Evolutionary conservation across 2,888 invertebrate genomes (phyloP), one percentile per base, ranked within the genome.

Genomic region (Cyaniris semiargus): DNA sequence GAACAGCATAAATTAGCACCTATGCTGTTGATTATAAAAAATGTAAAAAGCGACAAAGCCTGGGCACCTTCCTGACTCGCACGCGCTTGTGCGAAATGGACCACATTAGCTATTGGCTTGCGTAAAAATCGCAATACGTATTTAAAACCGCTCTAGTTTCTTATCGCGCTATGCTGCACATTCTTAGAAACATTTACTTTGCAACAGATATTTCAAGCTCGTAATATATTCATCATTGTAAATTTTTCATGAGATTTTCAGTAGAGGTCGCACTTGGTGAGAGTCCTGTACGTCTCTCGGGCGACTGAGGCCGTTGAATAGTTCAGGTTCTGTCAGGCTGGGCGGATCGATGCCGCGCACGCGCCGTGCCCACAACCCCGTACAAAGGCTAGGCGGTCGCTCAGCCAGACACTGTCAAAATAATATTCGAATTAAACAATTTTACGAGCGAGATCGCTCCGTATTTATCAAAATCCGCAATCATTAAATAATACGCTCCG

Each of bases 331-430:
- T 71, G 31, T 38, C 76, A 79, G 77, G 76, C 74, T 79, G 74
- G 76, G 77, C 78, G 76, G 92, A 93, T 93, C 93, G 92, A 93
- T 93, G 66, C 27, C 86, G 86, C 93, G 92, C 91, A 81, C 89
- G 93, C 93, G 93, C 85, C 84, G 70, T 79, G 76, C 23, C 80
- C 72, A 83, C 80, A 82, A 80, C 85, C 90, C 89, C 87, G 88
- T 88, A 88, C 91, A 91, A 90, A 91, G 88, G 88, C 88, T 82
- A 86, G 88, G 85, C 87, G 86, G 89, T 88, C 85, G 87, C 85
- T 86, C 83, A 83, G 83, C 86, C 86, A 83, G 84, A 86, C 87
- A 84, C 87, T 90, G 90, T 92, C 91, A 90, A 91, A 93, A 91
- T 91, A 91, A 86, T 82, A 88, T 85, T 84, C 82, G 84, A 83